Percentiles rank a stretch among this genome's conserved stretches.
Conservation (phyloP, 2,113 vertebrate species). For the Trematomus loennbergii region DNA sequence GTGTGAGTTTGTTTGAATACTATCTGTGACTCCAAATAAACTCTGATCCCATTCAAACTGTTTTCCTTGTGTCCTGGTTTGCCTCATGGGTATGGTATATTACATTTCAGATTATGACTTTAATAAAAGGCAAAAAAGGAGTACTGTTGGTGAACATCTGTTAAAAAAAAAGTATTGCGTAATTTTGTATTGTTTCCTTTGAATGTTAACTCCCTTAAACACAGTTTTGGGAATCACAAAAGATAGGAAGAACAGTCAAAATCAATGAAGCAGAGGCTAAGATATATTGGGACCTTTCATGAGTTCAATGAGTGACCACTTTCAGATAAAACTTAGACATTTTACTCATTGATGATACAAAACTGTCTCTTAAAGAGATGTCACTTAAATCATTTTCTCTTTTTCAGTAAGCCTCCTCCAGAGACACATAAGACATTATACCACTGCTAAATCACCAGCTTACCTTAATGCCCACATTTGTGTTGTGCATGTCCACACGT, state of each 20-base stretch:
- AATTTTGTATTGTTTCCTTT: constrained; percentile 9
- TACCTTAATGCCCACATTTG: constrained; percentile 98
- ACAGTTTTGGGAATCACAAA: neutral
- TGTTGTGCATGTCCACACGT: constrained; percentile 97
- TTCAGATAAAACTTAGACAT: neutral
- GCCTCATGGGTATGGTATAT: constrained; percentile 12
- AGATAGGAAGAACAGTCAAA: constrained; percentile 5
- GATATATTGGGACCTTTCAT: neutral
- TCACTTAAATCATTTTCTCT: too few species aligned
- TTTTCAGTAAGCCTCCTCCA: too few species aligned
- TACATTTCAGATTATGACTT: constrained; percentile 28
- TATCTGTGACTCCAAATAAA: constrained; percentile 39
- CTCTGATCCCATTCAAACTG: constrained; percentile 35
- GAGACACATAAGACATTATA: neutral
- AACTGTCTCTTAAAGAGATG: neutral
- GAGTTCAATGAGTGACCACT: neutral
- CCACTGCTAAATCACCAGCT: neutral
- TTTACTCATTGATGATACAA: neutral
- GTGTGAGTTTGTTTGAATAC: constrained; percentile 40
- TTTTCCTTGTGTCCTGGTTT: constrained; percentile 37
- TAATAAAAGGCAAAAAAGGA: constrained; percentile 39
- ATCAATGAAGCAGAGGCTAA: neutral
- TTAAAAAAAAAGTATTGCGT: neutral
- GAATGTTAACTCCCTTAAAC: neutral
- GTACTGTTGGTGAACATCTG: constrained; percentile 22